Conservation (phyloP, 2,113 vertebrate species). For the Macaca nemestrina region DNA sequence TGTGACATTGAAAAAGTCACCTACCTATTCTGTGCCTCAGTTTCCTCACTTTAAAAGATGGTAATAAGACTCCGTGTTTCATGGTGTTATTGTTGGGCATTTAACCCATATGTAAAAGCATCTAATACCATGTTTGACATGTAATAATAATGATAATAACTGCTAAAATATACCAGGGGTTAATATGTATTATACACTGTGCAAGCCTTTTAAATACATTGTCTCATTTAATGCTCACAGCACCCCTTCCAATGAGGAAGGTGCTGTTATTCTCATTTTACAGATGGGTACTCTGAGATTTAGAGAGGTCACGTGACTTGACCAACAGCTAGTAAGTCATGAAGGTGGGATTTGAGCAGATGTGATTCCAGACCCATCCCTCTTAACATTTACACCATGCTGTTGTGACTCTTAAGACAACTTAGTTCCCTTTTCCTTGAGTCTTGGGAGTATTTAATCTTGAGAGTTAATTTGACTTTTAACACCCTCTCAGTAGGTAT, state of each 20-base stretch:
- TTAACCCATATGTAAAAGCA: background rate
- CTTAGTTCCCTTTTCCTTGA: background rate
- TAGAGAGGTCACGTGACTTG: background rate
- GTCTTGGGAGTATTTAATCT: background rate
- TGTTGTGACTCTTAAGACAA: background rate
- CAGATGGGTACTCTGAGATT: background rate
- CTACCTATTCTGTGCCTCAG: background rate
- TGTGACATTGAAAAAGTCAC: background rate
- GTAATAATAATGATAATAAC: background rate
- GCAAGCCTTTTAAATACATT: background rate
- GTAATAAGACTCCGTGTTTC: background rate
- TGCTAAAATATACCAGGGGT: background rate
- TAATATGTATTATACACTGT: background rate
- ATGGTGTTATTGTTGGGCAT: background rate
- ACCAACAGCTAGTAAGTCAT: background rate
- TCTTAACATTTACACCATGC: background rate
- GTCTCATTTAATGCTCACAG: background rate
- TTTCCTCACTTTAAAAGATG: background rate
- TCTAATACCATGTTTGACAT: background rate
- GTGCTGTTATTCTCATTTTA: background rate
- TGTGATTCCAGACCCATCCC: background rate
- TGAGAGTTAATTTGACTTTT: conserved; percentile 40
- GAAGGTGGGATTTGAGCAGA: background rate
- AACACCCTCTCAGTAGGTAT: background rate
- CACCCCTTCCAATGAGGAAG: background rate